Evolutionary conservation across 2,797 vertebrate genomes (phyloP).

Genomic region (Syngnathus rostellatus): DNA sequence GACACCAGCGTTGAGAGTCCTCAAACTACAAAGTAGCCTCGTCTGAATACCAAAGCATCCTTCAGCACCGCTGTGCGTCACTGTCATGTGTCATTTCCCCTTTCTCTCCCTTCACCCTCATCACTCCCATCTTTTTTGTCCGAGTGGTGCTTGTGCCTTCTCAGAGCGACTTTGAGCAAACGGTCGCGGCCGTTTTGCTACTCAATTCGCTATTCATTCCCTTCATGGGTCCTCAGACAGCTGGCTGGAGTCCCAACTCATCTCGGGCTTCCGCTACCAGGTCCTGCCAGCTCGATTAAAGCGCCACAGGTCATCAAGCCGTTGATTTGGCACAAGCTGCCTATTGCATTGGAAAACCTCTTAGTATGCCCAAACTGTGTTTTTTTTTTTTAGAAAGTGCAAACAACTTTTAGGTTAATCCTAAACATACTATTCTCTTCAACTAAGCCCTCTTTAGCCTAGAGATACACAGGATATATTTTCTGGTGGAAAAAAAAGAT

Average conservation of each 20-base stretch:
- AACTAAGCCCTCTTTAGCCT: background rate
- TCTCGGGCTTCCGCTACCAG: conserved; percentile 31
- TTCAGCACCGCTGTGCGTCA: conserved; percentile 18
- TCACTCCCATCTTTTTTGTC: conserved; percentile 24
- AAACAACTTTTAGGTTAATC: background rate
- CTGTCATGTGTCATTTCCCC: conserved; percentile 25
- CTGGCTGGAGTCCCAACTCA: conserved; percentile 41
- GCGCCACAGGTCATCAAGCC: conserved; percentile 43
- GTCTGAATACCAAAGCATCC: background rate
- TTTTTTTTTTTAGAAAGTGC: conserved; percentile 6
- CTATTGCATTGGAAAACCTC: conserved; percentile 12
- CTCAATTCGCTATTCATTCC: conserved; percentile 42
- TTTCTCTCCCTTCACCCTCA: conserved; percentile 27
- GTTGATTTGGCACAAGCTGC: conserved; percentile 41
- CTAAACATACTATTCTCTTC: background rate
- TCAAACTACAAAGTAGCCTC: conserved; percentile 8
- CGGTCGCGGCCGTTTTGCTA: conserved; percentile 47
- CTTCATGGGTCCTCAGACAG: conserved; percentile 35
- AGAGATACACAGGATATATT: no score
- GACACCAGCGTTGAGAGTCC: conserved; percentile 4
- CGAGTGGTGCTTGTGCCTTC: conserved; percentile 44
- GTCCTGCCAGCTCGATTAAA: conserved; percentile 50
- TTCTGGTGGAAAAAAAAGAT: no score
- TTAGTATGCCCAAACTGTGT: conserved; percentile 3
- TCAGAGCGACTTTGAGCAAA: conserved; percentile 38